Conservation (phyloP, 1,140 invertebrate genomes). For the Potamilus streckersoni region DNA sequence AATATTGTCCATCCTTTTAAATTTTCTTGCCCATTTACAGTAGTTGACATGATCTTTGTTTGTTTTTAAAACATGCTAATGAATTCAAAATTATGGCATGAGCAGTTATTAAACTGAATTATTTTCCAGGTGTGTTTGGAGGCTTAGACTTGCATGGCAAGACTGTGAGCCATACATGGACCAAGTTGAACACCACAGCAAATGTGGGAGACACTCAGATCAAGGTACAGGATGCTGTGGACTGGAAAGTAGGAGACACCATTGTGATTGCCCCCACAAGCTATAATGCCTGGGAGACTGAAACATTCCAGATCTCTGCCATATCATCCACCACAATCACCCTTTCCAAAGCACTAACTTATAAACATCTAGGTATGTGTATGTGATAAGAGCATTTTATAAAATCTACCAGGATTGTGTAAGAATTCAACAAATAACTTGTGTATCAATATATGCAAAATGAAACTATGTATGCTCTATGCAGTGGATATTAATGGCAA, state of each 20-base stretch:
- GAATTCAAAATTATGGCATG: no score
- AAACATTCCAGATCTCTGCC: slow-evolving; percentile 52
- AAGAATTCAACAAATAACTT: no score
- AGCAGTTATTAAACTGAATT: neutral
- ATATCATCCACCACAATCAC: slow-evolving; percentile 49
- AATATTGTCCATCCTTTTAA: neutral
- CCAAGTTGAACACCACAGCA: slow-evolving; percentile 48
- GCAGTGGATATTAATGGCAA: no score
- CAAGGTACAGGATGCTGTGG: slow-evolving; percentile 43
- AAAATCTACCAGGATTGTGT: no score
- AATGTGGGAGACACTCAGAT: slow-evolving; percentile 45
- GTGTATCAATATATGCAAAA: no score
- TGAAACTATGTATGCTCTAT: no score
- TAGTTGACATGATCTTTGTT: neutral
- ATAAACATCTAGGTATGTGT: slow-evolving; percentile 58
- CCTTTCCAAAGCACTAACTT: slow-evolving; percentile 50
- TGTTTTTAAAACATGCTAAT: neutral
- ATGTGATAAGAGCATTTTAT: neutral
- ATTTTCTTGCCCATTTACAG: neutral
- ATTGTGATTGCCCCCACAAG: slow-evolving; percentile 63
- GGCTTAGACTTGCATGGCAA: slow-evolving; percentile 64
- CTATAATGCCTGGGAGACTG: slow-evolving; percentile 55
- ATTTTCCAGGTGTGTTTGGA: slow-evolving; percentile 57
- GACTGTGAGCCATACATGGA: slow-evolving; percentile 48
- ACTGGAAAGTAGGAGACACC: slow-evolving; percentile 57